Evolutionary conservation across 2,888 invertebrate species (phyloP).

Genomic region (Boloria selene): DNA sequence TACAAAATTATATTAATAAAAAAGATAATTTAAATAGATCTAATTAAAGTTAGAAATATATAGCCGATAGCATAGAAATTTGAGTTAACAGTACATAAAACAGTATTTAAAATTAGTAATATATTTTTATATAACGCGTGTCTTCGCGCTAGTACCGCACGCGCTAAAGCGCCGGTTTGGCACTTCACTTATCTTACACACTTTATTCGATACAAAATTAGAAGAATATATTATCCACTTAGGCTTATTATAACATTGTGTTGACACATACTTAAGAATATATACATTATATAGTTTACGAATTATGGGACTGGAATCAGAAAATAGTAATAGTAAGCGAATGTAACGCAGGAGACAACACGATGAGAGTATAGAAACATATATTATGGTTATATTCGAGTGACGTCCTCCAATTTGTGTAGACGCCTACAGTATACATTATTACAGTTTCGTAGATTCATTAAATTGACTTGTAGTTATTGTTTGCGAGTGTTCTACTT

Average conservation of each 20-base stretch:
- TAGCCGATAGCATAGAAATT: conserved; percentile 2
- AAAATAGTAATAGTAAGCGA: conserved; percentile 42
- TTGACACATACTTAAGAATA: conserved; percentile 37
- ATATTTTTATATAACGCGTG: conserved; percentile 7
- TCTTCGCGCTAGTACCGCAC: conserved; percentile 37
- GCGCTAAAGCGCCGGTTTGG: conserved; percentile 36
- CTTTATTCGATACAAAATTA: conserved; percentile 77
- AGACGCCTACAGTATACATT: conserved; percentile 32
- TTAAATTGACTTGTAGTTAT: conserved; percentile 72
- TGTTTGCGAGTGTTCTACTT: conserved; percentile 44
- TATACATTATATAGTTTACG: conserved; percentile 52
- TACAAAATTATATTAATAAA: conserved; percentile 15
- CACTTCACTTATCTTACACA: conserved; percentile 53
- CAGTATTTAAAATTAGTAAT: conserved; percentile 1
- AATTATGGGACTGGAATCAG: conserved; percentile 43
- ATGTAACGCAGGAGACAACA: conserved; percentile 37
- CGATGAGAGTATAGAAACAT: conserved; percentile 29
- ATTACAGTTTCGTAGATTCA: conserved; percentile 44
- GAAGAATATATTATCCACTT: conserved; percentile 82
- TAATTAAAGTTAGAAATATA: conserved; percentile 16
- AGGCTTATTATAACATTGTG: conserved; percentile 61
- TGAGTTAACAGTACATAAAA: conserved; percentile 5
- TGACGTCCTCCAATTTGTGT: conserved; percentile 28
- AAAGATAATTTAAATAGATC: conserved; percentile 6
- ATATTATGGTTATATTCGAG: conserved; percentile 31